Conservation (phyloP, 2,113 vertebrate genomes). For the Cacatua alba region DNA sequence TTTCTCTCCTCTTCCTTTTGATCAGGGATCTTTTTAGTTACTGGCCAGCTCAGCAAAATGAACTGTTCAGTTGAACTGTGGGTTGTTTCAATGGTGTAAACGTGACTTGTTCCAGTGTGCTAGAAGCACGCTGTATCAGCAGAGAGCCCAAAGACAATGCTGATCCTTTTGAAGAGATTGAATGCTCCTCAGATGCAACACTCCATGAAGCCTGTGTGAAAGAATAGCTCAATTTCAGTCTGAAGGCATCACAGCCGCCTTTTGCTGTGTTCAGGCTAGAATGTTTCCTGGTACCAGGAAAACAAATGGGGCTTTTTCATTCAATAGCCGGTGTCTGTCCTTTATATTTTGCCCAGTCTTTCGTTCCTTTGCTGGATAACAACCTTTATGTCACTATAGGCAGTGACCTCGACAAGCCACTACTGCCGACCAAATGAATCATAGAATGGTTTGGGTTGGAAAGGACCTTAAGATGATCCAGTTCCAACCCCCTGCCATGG, state of each 20-base stretch:
- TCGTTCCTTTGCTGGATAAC: not conserved
- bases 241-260: not conserved
- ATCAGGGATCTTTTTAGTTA: not conserved
- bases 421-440: not conserved
- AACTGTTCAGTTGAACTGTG: not conserved
- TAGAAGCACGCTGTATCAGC: rapidly evolving
- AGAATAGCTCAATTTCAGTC: not conserved
- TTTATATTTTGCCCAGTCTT: not conserved
- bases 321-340: not conserved
- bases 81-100: not conserved
- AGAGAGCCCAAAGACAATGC: rapidly evolving
- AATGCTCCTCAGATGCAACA: rapidly evolving
- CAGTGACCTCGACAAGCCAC: rapidly evolving
- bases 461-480: no score
- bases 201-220: not conserved
- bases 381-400: not conserved
- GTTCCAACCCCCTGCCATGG: not conserved
- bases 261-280: not conserved
- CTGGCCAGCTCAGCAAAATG: not conserved
- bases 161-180: not conserved
- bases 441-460: no score
- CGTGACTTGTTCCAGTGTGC: not conserved
- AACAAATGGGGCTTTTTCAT: not conserved
- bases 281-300: not conserved
- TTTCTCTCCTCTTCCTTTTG: not conserved